Conservation (phyloP, 2,797 vertebrate genomes). For the Sebastes baramenuke region DNA sequence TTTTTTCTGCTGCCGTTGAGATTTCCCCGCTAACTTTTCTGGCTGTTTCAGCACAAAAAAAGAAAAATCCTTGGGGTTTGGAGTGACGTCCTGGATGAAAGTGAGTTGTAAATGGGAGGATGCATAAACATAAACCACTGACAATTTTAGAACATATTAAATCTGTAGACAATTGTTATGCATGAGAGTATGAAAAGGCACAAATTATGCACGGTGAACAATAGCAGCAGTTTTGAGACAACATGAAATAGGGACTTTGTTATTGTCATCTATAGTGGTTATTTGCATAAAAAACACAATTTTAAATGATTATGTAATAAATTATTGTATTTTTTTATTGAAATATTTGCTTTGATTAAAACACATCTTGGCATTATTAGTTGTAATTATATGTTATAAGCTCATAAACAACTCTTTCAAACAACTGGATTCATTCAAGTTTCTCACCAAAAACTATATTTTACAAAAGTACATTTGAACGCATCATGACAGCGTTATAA, state of each 20-base stretch:
- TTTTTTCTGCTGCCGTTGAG: constrained; percentile 46
- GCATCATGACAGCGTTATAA: no score
- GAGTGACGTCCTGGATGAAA: constrained; percentile 33
- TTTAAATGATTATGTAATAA: no score
- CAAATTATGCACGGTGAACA: not conserved
- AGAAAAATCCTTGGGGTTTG: constrained; percentile 8
- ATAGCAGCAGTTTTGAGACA: not conserved
- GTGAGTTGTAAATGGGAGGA: constrained; percentile 26
- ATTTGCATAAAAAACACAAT: no score
- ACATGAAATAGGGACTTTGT: not conserved
- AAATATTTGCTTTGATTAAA: no score
- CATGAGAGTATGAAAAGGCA: not conserved
- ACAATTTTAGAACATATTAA: not conserved
- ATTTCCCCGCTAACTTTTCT: constrained; percentile 47
- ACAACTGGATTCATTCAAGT: no score
- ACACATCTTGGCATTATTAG: no score
- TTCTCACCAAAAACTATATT: no score
- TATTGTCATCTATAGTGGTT: no score
- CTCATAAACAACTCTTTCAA: no score
- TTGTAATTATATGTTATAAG: no score
- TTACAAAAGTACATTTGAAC: no score
- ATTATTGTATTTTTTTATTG: no score
- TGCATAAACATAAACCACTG: constrained; percentile 3
- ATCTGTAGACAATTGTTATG: not conserved
- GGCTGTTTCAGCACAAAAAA: constrained; percentile 44